Evolutionary conservation across 2,888 invertebrate species (phyloP).

Genomic region (Pterobdella sp.): DNA sequence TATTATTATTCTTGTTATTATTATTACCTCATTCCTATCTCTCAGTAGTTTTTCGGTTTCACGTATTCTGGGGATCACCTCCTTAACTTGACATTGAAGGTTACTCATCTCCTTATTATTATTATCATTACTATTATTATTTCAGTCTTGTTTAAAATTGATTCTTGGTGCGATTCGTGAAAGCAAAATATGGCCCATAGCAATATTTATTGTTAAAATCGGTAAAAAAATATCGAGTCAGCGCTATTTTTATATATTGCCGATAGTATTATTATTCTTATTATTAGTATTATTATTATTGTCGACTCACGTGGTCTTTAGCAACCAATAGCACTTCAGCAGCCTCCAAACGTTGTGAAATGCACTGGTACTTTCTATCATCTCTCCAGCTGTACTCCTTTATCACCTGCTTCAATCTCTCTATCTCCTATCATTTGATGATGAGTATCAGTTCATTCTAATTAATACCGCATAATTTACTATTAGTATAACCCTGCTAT

Average conservation of each 20-base stretch:
- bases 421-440: neutral
- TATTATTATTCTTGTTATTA: neutral
- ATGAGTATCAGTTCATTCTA: no score
- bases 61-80: neutral
- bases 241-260: no score
- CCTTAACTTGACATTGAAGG: neutral
- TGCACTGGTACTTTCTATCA: neutral
- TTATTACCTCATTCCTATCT: neutral
- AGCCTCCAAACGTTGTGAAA: neutral
- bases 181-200: neutral
- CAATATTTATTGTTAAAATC: no score
- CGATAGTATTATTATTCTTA: no score
- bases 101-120: conserved; percentile 4
- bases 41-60: neutral
- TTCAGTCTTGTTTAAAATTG: neutral
- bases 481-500: no score
- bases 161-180: neutral
- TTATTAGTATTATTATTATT: no score
- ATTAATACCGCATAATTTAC: no score
- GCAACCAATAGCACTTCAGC: neutral
- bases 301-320: neutral
- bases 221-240: no score
- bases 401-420: neutral
- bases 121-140: neutral
- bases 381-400: neutral